These are phyloP conservation scores for Lutraria rhynchaena DNA, from an alignment of 1,140 invertebrate species.

Conservation along the genomic window DNA sequence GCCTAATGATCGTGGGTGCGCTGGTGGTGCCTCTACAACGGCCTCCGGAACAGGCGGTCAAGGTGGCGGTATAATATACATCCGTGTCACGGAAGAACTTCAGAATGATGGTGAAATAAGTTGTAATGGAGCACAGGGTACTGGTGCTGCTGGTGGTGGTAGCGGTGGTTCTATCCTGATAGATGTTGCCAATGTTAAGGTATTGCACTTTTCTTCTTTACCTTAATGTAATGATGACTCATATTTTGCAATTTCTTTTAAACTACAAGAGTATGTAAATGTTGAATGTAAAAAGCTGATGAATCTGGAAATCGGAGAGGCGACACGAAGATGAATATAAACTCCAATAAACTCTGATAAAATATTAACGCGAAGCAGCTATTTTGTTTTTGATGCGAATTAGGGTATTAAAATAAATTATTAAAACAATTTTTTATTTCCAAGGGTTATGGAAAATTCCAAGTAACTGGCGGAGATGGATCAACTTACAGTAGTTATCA, in stretches of 20 bases:
- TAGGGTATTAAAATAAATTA: too few species aligned
- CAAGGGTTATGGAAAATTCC: slow-evolving; percentile 74
- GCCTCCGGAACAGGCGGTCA: slow-evolving; percentile 52
- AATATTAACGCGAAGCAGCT: too few species aligned
- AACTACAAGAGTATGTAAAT: too few species aligned
- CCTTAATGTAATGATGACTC: too few species aligned
- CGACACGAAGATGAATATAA: too few species aligned
- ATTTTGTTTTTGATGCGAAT: too few species aligned
- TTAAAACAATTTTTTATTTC: too few species aligned
- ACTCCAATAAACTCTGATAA: too few species aligned
- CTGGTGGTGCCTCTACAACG: slow-evolving; percentile 48
- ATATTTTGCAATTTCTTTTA: too few species aligned
- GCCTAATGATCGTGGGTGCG: slow-evolving; percentile 66
- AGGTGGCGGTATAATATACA: slow-evolving; percentile 67
- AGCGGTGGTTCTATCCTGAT: slow-evolving; percentile 73
- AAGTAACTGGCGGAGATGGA: slow-evolving; percentile 71
- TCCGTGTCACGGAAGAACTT: slow-evolving; percentile 63
- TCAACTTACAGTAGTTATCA: slow-evolving; percentile 10
- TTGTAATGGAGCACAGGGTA: slow-evolving; percentile 66
- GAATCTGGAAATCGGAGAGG: too few species aligned
- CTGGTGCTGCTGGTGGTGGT: slow-evolving; percentile 66
- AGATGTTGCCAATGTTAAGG: slow-evolving; percentile 68
- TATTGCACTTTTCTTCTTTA: slow-evolving; percentile 43
- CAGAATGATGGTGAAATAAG: slow-evolving; percentile 71
- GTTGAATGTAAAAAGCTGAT: too few species aligned